Evolutionary conservation across 2,113 vertebrate species (phyloP), one percentile per base, ranked within the genome.

Genomic region (Macrotus californicus): DNA sequence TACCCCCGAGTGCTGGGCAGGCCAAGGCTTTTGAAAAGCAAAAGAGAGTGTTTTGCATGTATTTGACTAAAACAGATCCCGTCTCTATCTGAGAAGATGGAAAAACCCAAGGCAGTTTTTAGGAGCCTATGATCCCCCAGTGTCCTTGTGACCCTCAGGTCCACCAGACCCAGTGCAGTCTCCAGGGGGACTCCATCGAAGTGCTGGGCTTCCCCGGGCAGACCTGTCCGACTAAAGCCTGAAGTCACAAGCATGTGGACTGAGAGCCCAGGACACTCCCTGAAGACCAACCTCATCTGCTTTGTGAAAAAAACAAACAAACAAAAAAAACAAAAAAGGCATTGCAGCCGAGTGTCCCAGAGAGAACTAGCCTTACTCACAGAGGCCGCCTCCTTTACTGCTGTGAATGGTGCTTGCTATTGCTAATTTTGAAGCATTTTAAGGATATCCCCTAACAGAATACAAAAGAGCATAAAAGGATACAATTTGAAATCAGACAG

Each of bases 391-490:
- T 88, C 61, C 77, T 72, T 77, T 61, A 80, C 34, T 34, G 31
- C 75, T 82, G 59, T 59, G 41, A 80, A 87, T 39, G 21, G 43
- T 56, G 29, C 46, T 24, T n/a, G 26, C 39, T 69, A 18, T 8
- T 67, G 56, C 81, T 90, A 64, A 73, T 61, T 80, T 26, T 91
- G 36, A 83, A 89, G 26, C 77, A 86, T 22, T 94, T 85, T 46
- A 92, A 93, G 66, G 41, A 46, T 54, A 92, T 39, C 80, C 31
- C 39, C 18, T 75, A 50, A 81, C 9, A 19, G 76, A 73, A 94
- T 91, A 50, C 41, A 93, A 95, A 94, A 86, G 26, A 84, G 54
- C n/a, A 31, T 56, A 73, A 59, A 3, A 86, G 46, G 92, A 90
- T 26, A 89, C 36, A 87, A 43, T 83, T 56, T 61, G 75, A 87